Base-by-base conservation (phyloP, 2,113 vertebrate species). In the Lethenteron camtschaticum region DNA sequence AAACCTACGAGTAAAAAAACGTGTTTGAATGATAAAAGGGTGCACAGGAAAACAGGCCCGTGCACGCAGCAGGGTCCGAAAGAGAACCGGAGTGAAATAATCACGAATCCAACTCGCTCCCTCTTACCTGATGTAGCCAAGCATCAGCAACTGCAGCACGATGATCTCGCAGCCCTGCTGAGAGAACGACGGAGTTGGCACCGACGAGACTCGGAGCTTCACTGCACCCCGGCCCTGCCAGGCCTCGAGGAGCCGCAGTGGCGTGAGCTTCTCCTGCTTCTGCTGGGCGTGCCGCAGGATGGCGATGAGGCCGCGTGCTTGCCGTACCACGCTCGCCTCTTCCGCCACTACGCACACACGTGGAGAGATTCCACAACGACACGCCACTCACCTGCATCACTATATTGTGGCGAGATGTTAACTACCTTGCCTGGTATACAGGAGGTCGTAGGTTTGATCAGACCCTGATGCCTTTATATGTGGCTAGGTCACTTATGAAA, bases 151-250 rank as follows among this genome's bases (percentile, higher is more conserved):
- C 68, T 80, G 81, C 2, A 81, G 78, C 13, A 95, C 73, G 57
- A 96, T 80, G 70, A 81, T 81, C 75, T 99, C 90, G 71, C 84
- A 80, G 69, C 87, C 81, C 12, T 71, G 75, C 3, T 87, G 85
- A 12, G 84, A 75, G 72, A 90, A 79, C 2, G 41, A 63, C 0
- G 79, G 79, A 14, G 85, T 81, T 68, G 68, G 78, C 24, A 87
- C 75, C 55, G 81, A 82, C 68, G 80, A 73, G 72, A 89, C 86
- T 73, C 90, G 82, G 57, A 83, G 57, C 73, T 94, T 99, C 10
- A 84, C 74, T 0, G 81, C 80, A 4, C 94, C 90, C 70, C 83
- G 92, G 10, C 94, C 89, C 77, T 80, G 80, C 92, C 92, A 96
- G 0, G 90, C 75, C 14, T 97, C 90, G 0, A 89, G 80, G 75